Base-by-base conservation (phyloP, 2,113 vertebrate genomes). In the Xiphophorus maculatus region DNA sequence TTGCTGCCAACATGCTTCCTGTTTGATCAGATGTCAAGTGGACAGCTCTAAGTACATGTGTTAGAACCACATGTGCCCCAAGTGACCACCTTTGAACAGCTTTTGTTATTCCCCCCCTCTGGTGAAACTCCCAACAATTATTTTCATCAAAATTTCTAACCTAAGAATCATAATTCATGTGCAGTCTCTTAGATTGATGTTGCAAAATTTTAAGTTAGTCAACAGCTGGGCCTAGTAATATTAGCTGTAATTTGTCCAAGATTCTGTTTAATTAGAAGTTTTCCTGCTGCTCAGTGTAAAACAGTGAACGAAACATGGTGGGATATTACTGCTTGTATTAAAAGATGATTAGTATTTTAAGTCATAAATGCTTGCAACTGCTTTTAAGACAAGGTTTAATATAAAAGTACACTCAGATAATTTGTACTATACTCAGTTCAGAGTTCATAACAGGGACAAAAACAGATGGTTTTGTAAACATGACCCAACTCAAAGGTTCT, bases 401-500 rank as follows among this genome's bases (percentile, higher is more conserved):
- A 9, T n/a, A 25, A 58, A 58, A 58, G 6, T 58, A 3, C 17
- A 19, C 51, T 58, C 25, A 63, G 44, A 65, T 48, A 79, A 5
- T 44, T 76, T 71, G 77, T 48, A 11, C 42, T 44, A 1, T 14
- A 42, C 71, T 84, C 62, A 28, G 44, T 61, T 71, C 66, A 72
- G 65, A 74, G 64, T 60, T 71, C 54, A 37, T 37, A 15, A 63
- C 13, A 80, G 74, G 13, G 29, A 82, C 63, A 80, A 66, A 66
- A 77, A 69, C 10, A 74, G 69, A 69, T 48, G 44, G 33, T 9
- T 65, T 51, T 76, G 37, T 48, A 66, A 69, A 66, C 29, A 61
- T 76, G 27, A 25, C 48, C 58, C 33, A 30, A 54, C 65, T 74
- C 63, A 74, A 74, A 80, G 66, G 62, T 81, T 76, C 71, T 74